Percentiles rank a stretch among this genome's conserved stretches.
These are phyloP conservation scores for Trachelus troglodyta DNA, from an alignment of 2,888 invertebrate species.

Conservation along the genomic window DNA sequence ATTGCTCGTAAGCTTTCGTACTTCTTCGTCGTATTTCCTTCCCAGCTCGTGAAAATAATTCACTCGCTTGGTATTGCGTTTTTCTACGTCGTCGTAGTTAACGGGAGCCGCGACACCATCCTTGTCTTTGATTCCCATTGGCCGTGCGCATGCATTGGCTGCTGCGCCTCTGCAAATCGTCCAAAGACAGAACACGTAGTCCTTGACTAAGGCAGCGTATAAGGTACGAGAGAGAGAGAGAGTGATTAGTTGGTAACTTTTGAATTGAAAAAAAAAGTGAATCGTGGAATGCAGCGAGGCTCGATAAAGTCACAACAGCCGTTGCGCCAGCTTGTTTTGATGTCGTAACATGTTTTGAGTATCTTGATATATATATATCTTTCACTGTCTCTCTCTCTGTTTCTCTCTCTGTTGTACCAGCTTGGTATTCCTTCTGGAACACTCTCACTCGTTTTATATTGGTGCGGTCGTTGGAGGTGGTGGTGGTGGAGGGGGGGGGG, in stretches of 20 bases:
- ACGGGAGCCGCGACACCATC: not conserved
- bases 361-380: not conserved
- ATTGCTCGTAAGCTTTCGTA: not conserved
- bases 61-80: not conserved
- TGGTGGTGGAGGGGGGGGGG: too few species aligned
- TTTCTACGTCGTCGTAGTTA: not conserved
- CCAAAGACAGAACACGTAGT: not conserved
- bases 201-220: not conserved
- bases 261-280: not conserved
- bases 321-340: not conserved
- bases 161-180: not conserved
- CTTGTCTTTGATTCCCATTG: not conserved
- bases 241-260: not conserved
- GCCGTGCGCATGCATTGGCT: not conserved
- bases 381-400: too few species aligned
- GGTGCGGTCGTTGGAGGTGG: too few species aligned
- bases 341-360: not conserved
- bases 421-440: not conserved
- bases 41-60: not conserved
- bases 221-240: not conserved
- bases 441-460: not conserved
- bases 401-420: not conserved
- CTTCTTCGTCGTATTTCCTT: not conserved
- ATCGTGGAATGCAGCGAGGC: not conserved
- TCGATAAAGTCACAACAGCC: not conserved